Conservation (phyloP, 2,888 invertebrate genomes). For the Spodoptera littoralis region DNA sequence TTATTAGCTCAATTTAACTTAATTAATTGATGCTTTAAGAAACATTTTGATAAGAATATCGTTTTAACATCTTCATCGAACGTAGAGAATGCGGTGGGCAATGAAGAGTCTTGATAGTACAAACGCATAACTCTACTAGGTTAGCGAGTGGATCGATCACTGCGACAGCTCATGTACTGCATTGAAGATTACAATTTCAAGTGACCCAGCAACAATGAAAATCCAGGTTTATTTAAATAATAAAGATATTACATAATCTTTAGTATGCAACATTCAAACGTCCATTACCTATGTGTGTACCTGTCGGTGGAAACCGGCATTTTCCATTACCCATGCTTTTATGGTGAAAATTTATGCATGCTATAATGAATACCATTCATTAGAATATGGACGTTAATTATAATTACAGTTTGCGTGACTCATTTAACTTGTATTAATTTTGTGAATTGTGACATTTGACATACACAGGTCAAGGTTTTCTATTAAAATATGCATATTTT, state of each 20-base stretch:
- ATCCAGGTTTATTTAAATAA: neutral
- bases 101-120: neutral
- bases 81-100: neutral
- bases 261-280: too few relatives aligned
- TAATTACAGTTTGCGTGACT: slow-evolving; percentile 65
- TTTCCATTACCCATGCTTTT: slow-evolving; percentile 30
- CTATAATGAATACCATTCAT: slow-evolving; percentile 50
- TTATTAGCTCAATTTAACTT: too few relatives aligned
- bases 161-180: slow-evolving; percentile 6
- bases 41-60: too few relatives aligned
- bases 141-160: slow-evolving; percentile 2
- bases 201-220: neutral
- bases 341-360: slow-evolving; percentile 39
- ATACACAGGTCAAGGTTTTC: slow-evolving; percentile 57
- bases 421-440: slow-evolving; percentile 48
- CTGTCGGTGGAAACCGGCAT: neutral
- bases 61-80: neutral
- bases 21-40: too few relatives aligned
- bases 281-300: too few relatives aligned
- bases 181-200: neutral
- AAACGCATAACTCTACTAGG: neutral
- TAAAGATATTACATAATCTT: neutral
- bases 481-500: slow-evolving; percentile 35
- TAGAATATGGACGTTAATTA: slow-evolving; percentile 58
- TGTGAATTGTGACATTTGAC: slow-evolving; percentile 35